A percentile compares a stretch with the other conserved stretches of the same genome.
Conservation (phyloP, 2,113 vertebrate genomes). For the Pteropus alecto region DNA sequence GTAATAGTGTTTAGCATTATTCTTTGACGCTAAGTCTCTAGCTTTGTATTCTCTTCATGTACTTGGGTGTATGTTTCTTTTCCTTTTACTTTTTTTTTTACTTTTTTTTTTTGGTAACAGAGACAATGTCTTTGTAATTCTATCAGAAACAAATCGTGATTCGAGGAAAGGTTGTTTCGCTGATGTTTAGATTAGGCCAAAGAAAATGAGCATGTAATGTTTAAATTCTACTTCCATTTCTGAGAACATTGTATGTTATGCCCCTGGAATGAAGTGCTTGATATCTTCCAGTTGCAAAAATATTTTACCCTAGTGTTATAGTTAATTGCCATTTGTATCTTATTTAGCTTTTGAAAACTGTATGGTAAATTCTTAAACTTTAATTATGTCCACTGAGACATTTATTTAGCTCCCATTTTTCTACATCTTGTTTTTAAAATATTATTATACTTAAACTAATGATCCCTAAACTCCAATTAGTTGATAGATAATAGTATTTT, state of each 20-base stretch:
- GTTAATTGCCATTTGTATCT: background rate
- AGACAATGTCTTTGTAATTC: background rate
- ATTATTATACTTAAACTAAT: background rate
- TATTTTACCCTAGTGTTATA: background rate
- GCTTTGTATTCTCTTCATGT: background rate
- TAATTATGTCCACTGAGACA: background rate
- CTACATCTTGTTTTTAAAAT: background rate
- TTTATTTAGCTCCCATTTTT: background rate
- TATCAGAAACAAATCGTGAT: background rate
- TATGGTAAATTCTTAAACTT: background rate
- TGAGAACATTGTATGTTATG: background rate
- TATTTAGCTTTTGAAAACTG: background rate
- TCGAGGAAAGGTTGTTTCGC: background rate
- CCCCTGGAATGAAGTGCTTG: background rate
- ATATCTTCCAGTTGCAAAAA: background rate
- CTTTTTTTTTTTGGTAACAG: background rate
- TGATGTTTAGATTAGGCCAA: background rate
- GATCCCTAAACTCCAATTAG: background rate
- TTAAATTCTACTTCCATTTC: background rate
- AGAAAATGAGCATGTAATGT: background rate
- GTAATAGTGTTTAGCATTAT: background rate
- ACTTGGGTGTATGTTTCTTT: background rate
- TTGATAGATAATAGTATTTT: background rate
- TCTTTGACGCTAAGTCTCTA: background rate
- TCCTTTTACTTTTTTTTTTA: background rate